Evolutionary conservation across 2,888 invertebrate species (phyloP).

Genomic region (Ichneumon xanthorius): DNA sequence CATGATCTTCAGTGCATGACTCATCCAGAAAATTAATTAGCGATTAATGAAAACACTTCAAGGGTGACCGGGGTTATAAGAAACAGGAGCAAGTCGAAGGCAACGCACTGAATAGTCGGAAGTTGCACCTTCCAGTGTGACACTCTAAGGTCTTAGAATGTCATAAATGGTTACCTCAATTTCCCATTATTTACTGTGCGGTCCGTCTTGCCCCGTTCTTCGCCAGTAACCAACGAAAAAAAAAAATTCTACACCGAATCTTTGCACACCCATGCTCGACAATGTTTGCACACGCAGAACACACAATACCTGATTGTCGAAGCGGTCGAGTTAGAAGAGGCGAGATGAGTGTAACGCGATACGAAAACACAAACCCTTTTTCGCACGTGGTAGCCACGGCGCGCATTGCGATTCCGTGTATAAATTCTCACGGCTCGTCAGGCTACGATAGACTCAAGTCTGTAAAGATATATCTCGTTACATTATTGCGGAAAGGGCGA

Average conservation of each 20-base stretch:
- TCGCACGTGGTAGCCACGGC: not conserved
- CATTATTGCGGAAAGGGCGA: slow-evolving; percentile 20
- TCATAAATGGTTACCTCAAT: too few relatives aligned
- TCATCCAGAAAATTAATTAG: too few relatives aligned
- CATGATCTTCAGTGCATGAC: too few relatives aligned
- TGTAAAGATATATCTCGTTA: slow-evolving; percentile 21
- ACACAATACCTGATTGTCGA: not conserved
- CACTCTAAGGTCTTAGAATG: too few relatives aligned
- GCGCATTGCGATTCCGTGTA: slow-evolving; percentile 31
- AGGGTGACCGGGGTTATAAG: too few relatives aligned
- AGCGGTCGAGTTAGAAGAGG: not conserved
- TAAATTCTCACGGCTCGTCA: slow-evolving; percentile 49
- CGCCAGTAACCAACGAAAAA: too few relatives aligned
- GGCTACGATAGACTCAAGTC: not conserved
- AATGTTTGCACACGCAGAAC: not conserved
- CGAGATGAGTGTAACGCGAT: slow-evolving; percentile 33
- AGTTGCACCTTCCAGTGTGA: too few relatives aligned
- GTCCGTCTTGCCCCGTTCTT: too few relatives aligned
- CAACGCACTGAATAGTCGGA: too few relatives aligned
- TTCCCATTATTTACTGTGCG: too few relatives aligned
- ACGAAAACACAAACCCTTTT: slow-evolving; percentile 39
- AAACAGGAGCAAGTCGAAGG: too few relatives aligned
- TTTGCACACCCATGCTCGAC: not conserved
- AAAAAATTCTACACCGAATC: not conserved
- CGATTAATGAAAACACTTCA: too few relatives aligned